Conservation (phyloP, 2,797 vertebrate species). For the Gadopsis marmoratus region DNA sequence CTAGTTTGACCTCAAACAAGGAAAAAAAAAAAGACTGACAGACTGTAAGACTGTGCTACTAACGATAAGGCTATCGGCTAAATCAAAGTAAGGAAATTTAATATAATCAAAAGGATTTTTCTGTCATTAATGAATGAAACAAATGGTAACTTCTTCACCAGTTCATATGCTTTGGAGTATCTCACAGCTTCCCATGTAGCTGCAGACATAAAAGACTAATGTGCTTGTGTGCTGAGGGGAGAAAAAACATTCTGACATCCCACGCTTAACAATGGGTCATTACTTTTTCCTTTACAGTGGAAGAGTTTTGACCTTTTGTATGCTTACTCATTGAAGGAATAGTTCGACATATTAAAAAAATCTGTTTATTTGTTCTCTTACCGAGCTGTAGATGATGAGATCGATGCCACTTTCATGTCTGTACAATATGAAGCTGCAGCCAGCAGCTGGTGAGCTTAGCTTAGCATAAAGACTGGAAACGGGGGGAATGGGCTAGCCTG, state of each 20-base stretch:
- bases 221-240: background rate
- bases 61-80: background rate
- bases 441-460: background rate
- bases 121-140: background rate
- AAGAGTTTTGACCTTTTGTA: background rate
- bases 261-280: background rate
- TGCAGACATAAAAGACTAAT: constrained; percentile 1
- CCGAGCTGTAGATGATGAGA: background rate
- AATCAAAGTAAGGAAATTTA: background rate
- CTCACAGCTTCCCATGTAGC: too few relatives aligned
- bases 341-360: background rate
- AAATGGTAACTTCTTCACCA: background rate
- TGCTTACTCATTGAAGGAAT: background rate
- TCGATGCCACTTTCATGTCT: background rate
- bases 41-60: background rate
- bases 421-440: background rate
- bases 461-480: background rate
- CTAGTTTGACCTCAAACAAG: background rate
- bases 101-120: background rate
- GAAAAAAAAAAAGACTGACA: constrained; percentile 12
- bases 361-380: background rate
- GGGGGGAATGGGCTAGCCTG: background rate
- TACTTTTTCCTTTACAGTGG: background rate
- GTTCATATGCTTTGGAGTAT: background rate
- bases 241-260: background rate